A percentile compares a stretch with the other conserved stretches of the same genome.
Conservation (phyloP, 2,113 vertebrate species). For the Leptosomus discolor region DNA sequence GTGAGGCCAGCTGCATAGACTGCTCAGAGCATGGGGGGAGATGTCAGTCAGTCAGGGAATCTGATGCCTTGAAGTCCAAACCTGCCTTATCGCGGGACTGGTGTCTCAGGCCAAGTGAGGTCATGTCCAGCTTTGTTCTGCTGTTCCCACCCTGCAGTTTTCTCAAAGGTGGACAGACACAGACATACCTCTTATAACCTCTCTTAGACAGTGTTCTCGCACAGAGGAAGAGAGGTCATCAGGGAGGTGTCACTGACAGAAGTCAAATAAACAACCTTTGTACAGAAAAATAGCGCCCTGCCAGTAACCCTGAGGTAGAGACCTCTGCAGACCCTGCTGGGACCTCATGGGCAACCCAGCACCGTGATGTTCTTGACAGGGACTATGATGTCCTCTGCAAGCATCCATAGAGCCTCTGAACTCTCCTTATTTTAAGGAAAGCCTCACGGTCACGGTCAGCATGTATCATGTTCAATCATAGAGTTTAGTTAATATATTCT, state of each 20-base stretch:
- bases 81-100: rapidly evolving
- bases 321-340: background rate
- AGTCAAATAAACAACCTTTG: background rate
- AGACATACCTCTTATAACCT: background rate
- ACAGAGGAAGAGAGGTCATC: background rate
- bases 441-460: background rate
- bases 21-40: background rate
- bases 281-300: background rate
- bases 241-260: background rate
- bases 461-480: background rate
- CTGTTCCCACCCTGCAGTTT: background rate
- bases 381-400: background rate
- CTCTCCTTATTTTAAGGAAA: background rate
- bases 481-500: background rate
- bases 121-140: background rate
- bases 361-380: background rate
- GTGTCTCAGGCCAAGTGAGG: background rate
- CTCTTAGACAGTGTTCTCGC: background rate
- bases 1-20: background rate
- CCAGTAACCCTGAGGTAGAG: background rate
- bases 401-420: background rate
- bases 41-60: background rate
- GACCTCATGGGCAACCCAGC: background rate
- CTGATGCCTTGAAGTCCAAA: background rate
- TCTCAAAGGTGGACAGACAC: background rate